These are phyloP conservation scores for Pomatorhinus ruficollis DNA, from an alignment of 2,113 vertebrate genomes.

Conservation along the genomic window DNA sequence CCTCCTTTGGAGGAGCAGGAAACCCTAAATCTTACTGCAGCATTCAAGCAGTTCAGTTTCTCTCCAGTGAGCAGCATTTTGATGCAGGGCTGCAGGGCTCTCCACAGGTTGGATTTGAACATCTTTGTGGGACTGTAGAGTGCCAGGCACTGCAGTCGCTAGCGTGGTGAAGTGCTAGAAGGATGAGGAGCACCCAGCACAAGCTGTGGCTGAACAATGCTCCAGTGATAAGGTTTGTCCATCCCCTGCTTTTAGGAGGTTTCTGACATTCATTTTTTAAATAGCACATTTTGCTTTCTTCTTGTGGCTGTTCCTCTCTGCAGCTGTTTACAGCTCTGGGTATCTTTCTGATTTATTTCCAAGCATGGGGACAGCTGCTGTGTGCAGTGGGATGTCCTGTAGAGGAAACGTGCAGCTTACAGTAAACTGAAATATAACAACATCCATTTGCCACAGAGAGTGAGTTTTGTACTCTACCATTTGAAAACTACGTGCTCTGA, in stretches of 20 bases:
- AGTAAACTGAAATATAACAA: not conserved
- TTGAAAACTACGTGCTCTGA: not conserved
- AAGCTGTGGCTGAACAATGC: not conserved
- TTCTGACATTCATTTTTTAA: not conserved
- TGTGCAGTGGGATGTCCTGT: not conserved
- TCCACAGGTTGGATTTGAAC: not conserved
- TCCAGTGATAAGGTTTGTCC: not conserved
- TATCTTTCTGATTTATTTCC: not conserved
- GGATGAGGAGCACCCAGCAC: accelerated
- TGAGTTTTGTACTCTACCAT: not conserved
- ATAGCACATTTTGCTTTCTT: not conserved
- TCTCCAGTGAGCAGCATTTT: not conserved
- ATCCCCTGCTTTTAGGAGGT: not conserved
- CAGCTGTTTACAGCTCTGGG: not conserved
- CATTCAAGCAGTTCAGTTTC: not conserved
- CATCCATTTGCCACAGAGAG: not conserved
- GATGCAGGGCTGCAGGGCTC: not conserved
- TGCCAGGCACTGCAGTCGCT: not conserved
- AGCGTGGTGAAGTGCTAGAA: not conserved
- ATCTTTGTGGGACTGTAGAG: not conserved
- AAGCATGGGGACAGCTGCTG: not conserved
- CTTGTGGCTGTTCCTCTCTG: not conserved
- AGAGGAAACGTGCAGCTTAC: not conserved
- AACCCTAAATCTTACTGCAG: not conserved
- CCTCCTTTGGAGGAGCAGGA: not conserved